phyloP scores from a whole-genome alignment of 2,888 invertebrate species.

The Sarcophaga caerulescens region DNA sequence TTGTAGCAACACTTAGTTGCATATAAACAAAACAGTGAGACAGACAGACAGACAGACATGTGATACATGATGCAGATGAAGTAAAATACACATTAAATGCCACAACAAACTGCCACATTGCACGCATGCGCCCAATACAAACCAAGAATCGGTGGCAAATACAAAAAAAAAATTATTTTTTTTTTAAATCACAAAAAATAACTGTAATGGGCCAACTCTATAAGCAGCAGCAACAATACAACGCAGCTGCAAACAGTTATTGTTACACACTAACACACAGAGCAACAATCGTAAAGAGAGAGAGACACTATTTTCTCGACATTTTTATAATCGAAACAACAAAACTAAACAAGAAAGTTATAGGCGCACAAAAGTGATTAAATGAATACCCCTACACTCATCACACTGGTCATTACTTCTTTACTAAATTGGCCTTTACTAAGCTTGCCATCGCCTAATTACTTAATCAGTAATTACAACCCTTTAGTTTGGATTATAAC shows the following conservation, averaged over 20 bases:
- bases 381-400: no score
- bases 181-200: conserved; percentile 6
- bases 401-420: no score
- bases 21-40: background rate
- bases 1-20: no score
- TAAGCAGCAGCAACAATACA: conserved; percentile 43
- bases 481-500: no score
- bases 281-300: background rate
- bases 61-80: conserved; percentile 57
- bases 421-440: no score
- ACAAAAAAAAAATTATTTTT: background rate
- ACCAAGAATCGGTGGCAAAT: background rate
- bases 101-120: conserved; percentile 65
- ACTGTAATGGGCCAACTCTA: conserved; percentile 58
- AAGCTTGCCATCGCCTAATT: no score
- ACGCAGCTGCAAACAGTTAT: conserved; percentile 50
- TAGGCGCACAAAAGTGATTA: no score
- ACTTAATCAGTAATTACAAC: no score
- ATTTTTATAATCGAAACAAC: background rate
- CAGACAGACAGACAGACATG: background rate
- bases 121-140: conserved; percentile 55
- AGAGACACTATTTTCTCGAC: background rate
- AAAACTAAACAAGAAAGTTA: conserved; percentile 8
- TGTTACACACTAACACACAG: conserved; percentile 26
- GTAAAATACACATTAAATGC: conserved; percentile 63